These are phyloP conservation scores for Agonopterix subpropinquella DNA, from an alignment of 2,888 invertebrate genomes.

Conservation along the genomic window DNA sequence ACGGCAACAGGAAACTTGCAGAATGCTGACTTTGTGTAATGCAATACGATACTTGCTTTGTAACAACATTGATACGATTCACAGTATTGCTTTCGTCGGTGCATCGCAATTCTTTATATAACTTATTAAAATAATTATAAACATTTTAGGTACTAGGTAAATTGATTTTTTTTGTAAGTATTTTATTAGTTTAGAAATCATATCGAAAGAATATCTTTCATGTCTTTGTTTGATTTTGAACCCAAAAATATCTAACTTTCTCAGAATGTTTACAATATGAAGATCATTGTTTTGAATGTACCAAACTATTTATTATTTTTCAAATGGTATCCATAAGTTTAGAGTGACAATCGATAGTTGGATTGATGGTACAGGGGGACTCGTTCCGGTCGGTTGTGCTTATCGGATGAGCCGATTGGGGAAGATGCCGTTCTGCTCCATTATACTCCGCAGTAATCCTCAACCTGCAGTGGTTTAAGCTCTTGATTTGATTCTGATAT, in stretches of 20 bases:
- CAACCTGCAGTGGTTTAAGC: neutral
- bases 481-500: too few relatives aligned
- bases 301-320: neutral
- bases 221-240: too few relatives aligned
- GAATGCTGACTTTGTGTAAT: slow-evolving; percentile 43
- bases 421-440: slow-evolving; percentile 62
- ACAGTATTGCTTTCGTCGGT: slow-evolving; percentile 36
- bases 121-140: too few relatives aligned
- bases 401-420: slow-evolving; percentile 63
- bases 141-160: too few relatives aligned
- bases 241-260: too few relatives aligned
- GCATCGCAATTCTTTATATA: slow-evolving; percentile 5
- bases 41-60: slow-evolving; percentile 31
- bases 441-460: slow-evolving; percentile 59
- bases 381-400: slow-evolving; percentile 67
- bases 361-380: slow-evolving; percentile 58
- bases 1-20: slow-evolving; percentile 43
- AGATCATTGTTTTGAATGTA: neutral
- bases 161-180: too few relatives aligned
- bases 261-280: too few relatives aligned
- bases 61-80: slow-evolving; percentile 33
- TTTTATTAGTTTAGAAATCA: too few relatives aligned
- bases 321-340: slow-evolving; percentile 23
- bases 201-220: too few relatives aligned
- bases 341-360: slow-evolving; percentile 51